These are phyloP conservation scores for Drosophila leonis DNA, from an alignment of 2,888 invertebrate species.

Conservation along the genomic window DNA sequence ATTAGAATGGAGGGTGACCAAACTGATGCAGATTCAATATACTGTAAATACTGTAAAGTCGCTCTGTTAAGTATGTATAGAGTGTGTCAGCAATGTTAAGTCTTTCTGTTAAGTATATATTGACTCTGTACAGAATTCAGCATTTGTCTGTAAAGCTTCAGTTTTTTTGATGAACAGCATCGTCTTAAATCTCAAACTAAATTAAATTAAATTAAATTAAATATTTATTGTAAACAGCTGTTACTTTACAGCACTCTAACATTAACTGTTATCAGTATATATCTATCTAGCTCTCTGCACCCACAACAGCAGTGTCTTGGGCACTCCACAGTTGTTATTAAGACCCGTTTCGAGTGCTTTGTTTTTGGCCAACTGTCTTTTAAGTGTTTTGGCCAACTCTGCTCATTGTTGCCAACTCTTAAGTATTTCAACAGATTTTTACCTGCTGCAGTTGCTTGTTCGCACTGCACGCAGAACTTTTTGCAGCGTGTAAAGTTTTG, in stretches of 20 bases:
- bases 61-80: no score
- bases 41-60: no score
- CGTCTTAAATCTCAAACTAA: no score
- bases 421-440: slow-evolving; percentile 29
- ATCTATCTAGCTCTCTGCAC: not conserved
- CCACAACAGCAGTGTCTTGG: not conserved
- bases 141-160: no score
- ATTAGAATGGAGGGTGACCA: no score
- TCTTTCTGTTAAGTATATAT: no score
- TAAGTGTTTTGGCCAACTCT: slow-evolving; percentile 13
- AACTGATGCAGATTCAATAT: no score
- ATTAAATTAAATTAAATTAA: no score
- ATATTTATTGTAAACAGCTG: not conserved
- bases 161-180: no score
- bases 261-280: not conserved
- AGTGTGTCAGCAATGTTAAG: no score
- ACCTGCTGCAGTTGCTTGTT: slow-evolving; percentile 7
- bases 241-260: not conserved
- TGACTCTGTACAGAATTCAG: no score
- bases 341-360: slow-evolving; percentile 4
- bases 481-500: slow-evolving; percentile 44
- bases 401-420: slow-evolving; percentile 12
- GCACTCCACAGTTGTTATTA: not conserved
- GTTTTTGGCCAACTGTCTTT: slow-evolving; percentile 8
- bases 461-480: slow-evolving; percentile 22